Conservation (phyloP, 2,888 invertebrate species). For the Hermaeophaga mercurialis region DNA sequence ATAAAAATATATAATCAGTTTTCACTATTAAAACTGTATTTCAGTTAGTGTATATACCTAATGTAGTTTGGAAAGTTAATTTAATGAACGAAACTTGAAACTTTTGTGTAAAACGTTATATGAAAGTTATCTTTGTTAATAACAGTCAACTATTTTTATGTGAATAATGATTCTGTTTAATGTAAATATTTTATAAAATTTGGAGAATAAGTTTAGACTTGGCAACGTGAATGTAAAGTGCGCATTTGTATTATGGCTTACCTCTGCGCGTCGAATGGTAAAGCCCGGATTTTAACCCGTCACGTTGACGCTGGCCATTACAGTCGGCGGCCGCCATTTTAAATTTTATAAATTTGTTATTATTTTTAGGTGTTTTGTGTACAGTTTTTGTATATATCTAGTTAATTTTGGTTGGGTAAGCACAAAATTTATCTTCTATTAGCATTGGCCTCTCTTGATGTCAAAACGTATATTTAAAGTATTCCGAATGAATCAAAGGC, state of each 20-base stretch:
- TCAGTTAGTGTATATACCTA: too few species aligned
- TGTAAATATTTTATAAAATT: too few species aligned
- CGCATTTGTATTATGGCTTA: slow-evolving; percentile 46
- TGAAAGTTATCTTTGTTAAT: too few species aligned
- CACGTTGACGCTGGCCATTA: slow-evolving; percentile 61
- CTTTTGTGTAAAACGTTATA: too few species aligned
- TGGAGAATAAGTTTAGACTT: slow-evolving; percentile 14
- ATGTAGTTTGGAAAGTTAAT: too few species aligned
- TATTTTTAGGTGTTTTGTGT: slow-evolving; percentile 47
- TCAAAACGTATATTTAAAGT: neutral
- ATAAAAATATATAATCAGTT: too few species aligned
- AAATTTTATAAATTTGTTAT: slow-evolving; percentile 50
- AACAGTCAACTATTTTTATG: too few species aligned
- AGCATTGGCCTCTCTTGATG: neutral
- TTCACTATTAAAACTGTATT: too few species aligned
- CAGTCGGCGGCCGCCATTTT: slow-evolving; percentile 54
- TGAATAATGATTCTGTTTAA: too few species aligned
- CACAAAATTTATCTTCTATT: slow-evolving; percentile 11
- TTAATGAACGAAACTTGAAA: too few species aligned
- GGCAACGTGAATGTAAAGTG: slow-evolving; percentile 32
- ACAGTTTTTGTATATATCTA: slow-evolving; percentile 42
- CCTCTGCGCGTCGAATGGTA: slow-evolving; percentile 80
- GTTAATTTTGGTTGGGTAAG: slow-evolving; percentile 37
- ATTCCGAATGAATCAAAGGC: neutral
- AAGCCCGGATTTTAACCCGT: slow-evolving; percentile 63